Evolutionary conservation across 2,888 invertebrate genomes (phyloP).

Genomic region (Azorinus chamasolen): DNA sequence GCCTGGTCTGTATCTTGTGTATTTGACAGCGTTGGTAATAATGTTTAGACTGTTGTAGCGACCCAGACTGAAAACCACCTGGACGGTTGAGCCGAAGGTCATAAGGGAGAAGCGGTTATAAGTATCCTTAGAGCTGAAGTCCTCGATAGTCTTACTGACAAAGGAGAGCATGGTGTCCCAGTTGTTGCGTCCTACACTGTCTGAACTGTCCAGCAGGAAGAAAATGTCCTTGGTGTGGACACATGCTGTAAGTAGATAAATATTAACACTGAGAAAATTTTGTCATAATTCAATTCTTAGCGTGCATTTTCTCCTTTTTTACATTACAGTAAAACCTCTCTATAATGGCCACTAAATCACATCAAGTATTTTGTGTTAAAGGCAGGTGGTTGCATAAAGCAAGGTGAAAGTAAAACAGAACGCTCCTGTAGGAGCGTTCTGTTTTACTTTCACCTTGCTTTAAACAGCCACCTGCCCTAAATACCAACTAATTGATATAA

Average conservation of each 20-base stretch:
- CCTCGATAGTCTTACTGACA: slow-evolving; percentile 65
- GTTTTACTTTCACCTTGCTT: no score
- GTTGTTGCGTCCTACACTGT: slow-evolving; percentile 75
- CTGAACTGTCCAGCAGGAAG: slow-evolving; percentile 80
- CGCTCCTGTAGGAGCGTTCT: no score
- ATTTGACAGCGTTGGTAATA: slow-evolving; percentile 67
- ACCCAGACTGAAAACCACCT: slow-evolving; percentile 76
- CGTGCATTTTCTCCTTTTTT: no score
- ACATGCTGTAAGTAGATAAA: slow-evolving; percentile 67
- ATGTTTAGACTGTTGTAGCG: slow-evolving; percentile 65
- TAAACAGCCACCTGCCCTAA: no score
- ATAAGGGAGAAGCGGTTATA: slow-evolving; percentile 78
- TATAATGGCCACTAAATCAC: no score
- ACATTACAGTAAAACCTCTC: no score
- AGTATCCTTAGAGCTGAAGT: slow-evolving; percentile 66
- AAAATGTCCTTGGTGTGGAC: slow-evolving; percentile 74
- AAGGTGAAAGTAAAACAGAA: no score
- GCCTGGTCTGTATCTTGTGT: slow-evolving; percentile 74
- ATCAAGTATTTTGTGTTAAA: no score
- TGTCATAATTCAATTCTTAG: no score
- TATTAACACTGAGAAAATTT: not conserved
- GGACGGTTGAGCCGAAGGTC: slow-evolving; percentile 75
- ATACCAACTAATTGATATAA: no score
- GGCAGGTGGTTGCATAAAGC: no score
- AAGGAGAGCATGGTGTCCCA: slow-evolving; percentile 72